phyloP scores from a whole-genome alignment of 23 tunicate species.

The Halocynthia aurantium region DNA sequence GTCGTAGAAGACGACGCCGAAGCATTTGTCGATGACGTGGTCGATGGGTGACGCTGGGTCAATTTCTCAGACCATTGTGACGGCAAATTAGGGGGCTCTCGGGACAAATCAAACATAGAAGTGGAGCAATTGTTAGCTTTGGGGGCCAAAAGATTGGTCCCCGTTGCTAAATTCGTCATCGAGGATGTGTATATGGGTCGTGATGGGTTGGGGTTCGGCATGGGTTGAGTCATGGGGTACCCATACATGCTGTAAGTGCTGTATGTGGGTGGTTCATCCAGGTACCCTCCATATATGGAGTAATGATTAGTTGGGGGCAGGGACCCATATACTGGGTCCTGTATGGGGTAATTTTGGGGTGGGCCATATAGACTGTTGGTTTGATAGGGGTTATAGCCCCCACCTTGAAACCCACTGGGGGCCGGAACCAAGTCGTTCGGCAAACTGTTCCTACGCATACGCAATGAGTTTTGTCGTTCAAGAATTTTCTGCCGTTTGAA shows the following conservation, averaged over 20 bases:
- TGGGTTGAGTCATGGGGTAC: neutral
- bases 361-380: neutral
- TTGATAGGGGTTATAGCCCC: constrained; percentile 3
- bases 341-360: neutral
- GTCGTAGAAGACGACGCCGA: constrained; percentile 18
- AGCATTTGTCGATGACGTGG: constrained; percentile 20
- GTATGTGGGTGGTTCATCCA: neutral
- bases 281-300: neutral
- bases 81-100: constrained; percentile 5
- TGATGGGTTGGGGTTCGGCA: neutral
- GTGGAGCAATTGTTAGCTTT: constrained; percentile 14
- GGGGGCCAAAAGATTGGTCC: constrained; percentile 30
- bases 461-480: constrained; percentile 32
- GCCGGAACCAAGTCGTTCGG: neutral
- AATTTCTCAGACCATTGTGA: constrained; percentile 10
- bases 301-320: constrained; percentile 6
- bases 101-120: constrained; percentile 12
- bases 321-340: constrained; percentile 11
- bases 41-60: constrained; percentile 11
- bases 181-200: constrained; percentile 16
- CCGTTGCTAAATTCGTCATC: constrained; percentile 2
- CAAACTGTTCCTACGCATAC: constrained; percentile 16
- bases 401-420: neutral
- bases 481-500: constrained; percentile 37
- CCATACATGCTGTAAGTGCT: too few species aligned